A percentile compares a stretch with the other conserved stretches of the same genome.
These are phyloP conservation scores for Glareola pratincola DNA, from an alignment of 2,113 vertebrate genomes.

Conservation along the genomic window DNA sequence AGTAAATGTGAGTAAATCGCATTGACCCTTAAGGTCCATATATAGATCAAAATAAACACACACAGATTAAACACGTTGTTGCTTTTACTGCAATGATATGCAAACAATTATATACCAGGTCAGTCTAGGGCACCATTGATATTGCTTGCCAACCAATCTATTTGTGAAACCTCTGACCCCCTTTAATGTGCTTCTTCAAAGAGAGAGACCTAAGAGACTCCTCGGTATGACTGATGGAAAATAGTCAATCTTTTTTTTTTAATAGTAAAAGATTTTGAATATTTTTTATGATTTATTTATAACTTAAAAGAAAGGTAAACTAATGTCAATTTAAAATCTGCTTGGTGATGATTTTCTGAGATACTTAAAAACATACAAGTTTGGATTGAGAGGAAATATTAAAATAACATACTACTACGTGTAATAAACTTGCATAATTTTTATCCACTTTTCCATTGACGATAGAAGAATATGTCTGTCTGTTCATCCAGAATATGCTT, in stretches of 20 bases:
- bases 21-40: conserved; percentile 68
- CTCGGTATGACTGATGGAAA: conserved; percentile 27
- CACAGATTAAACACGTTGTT: conserved; percentile 65
- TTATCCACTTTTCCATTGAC: neutral
- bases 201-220: neutral
- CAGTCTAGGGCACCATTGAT: conserved; percentile 59
- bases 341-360: neutral
- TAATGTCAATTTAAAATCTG: neutral
- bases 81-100: conserved; percentile 63
- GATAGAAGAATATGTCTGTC: neutral
- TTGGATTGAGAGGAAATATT: neutral
- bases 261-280: neutral
- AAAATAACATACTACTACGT: neutral
- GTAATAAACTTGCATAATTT: neutral
- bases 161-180: conserved; percentile 59
- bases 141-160: conserved; percentile 70
- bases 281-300: conserved; percentile 9
- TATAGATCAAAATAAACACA: conserved; percentile 70
- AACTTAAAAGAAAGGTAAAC: conserved; percentile 8
- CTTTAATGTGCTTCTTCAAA: conserved; percentile 61
- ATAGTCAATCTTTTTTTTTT: neutral
- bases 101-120: conserved; percentile 69
- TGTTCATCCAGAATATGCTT: neutral
- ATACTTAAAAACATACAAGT: neutral
- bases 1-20: conserved; percentile 72